A percentile compares a stretch with the other conserved stretches of the same genome.
Evolutionary conservation across 2,888 invertebrate species (phyloP).

Genomic region (Deilephila porcellus): DNA sequence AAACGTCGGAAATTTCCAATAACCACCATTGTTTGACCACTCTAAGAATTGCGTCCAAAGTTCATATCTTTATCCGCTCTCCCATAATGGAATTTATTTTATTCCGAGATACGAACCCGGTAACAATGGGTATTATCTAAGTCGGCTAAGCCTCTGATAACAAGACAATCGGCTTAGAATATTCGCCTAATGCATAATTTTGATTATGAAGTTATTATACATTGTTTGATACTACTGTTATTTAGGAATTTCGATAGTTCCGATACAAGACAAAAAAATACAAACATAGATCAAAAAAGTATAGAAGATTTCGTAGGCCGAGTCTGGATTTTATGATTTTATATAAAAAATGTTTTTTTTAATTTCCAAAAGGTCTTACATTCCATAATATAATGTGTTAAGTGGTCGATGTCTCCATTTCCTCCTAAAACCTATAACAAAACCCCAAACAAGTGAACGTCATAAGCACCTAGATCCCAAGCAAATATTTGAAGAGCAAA

Average conservation of each 20-base stretch:
- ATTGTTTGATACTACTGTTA: not conserved
- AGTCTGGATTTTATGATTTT: too few species aligned
- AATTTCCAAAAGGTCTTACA: too few species aligned
- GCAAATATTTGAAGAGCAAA: too few species aligned
- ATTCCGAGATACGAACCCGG: conserved; percentile 20
- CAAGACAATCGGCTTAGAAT: conserved; percentile 22
- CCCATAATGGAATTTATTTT: conserved; percentile 27
- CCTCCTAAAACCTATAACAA: too few species aligned
- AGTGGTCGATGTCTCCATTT: too few species aligned
- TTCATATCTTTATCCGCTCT: conserved; percentile 5
- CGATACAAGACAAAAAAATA: too few species aligned
- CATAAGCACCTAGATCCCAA: too few species aligned
- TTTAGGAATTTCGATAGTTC: not conserved
- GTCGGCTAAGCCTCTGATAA: conserved; percentile 25
- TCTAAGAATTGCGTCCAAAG: not conserved
- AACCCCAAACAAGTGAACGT: too few species aligned
- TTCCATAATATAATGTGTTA: too few species aligned
- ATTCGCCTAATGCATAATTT: conserved; percentile 30
- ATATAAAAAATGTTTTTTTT: too few species aligned
- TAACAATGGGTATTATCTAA: conserved; percentile 31
- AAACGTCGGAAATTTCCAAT: not conserved
- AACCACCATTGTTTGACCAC: conserved; percentile 14
- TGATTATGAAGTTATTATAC: conserved; percentile 19
- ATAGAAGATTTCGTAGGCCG: too few species aligned
- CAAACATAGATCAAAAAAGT: too few species aligned